phyloP scores from a whole-genome alignment of 2,888 invertebrate species.

The Hirtodrosophila cameraria region DNA sequence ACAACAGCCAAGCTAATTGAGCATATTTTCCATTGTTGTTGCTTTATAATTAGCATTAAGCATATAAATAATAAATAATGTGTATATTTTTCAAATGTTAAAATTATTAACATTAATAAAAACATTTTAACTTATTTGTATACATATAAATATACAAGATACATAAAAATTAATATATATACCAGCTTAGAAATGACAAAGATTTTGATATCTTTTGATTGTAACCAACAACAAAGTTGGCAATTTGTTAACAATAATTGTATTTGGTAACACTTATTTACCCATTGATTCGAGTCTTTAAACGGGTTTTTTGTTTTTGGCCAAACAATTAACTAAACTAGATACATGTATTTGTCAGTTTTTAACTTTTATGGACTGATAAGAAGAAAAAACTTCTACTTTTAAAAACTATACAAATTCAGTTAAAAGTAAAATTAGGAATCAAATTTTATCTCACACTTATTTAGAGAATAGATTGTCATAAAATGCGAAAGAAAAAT shows the following conservation, averaged over 20 bases:
- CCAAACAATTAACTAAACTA: no score
- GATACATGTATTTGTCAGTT: no score
- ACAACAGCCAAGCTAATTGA: slow-evolving; percentile 55
- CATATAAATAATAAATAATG: slow-evolving; percentile 32
- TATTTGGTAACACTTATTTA: no score
- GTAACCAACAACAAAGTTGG: slow-evolving; percentile 7
- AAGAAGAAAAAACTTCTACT: no score
- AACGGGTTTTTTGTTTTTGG: no score
- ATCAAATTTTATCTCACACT: no score
- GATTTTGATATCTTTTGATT: slow-evolving; percentile 11
- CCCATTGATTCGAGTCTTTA: no score
- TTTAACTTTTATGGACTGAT: no score
- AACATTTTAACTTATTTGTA: slow-evolving; percentile 5
- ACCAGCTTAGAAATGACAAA: slow-evolving; percentile 23
- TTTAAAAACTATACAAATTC: no score
- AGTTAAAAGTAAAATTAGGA: no score
- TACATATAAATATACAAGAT: slow-evolving; percentile 6
- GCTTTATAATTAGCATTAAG: slow-evolving; percentile 55
- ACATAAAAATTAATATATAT: slow-evolving; percentile 3
- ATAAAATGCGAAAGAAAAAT: no score
- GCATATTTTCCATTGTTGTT: slow-evolving; percentile 51
- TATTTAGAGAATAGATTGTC: no score
- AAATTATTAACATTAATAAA: slow-evolving; percentile 41
- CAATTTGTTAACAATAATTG: slow-evolving; percentile 8
- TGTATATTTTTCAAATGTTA: slow-evolving; percentile 21